Percentiles rank a stretch among this genome's conserved stretches.
Conservation (phyloP, 2,113 vertebrate species). For the Silurus asotus region DNA sequence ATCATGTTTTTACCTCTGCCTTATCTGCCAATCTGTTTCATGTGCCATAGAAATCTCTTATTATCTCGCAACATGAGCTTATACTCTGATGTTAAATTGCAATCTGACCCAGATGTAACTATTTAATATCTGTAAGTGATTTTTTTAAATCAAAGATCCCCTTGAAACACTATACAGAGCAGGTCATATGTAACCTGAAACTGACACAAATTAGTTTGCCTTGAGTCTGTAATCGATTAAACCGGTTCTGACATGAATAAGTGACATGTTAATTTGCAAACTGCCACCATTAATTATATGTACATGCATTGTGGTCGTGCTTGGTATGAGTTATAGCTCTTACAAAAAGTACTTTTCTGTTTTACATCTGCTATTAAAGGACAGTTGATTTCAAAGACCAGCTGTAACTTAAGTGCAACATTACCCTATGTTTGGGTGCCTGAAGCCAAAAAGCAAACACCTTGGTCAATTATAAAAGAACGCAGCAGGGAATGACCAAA, state of each 20-base stretch:
- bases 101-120: background rate
- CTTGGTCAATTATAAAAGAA: background rate
- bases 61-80: background rate
- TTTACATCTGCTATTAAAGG: background rate
- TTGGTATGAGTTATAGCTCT: background rate
- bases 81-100: background rate
- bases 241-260: background rate
- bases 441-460: background rate
- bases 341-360: background rate
- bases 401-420: background rate
- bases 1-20: background rate
- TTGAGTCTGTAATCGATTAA: background rate
- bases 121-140: background rate
- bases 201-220: background rate
- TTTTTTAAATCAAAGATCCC: background rate
- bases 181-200: background rate
- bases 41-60: background rate
- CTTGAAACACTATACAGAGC: background rate
- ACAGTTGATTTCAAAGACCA: background rate
- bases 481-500: background rate
- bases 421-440: background rate
- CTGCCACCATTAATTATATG: background rate
- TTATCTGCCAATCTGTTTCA: slow-evolving; percentile 6
- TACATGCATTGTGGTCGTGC: background rate
- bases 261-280: slow-evolving; percentile 3